Conservation (phyloP, 1,140 invertebrate species). For the Conus betulinus region DNA sequence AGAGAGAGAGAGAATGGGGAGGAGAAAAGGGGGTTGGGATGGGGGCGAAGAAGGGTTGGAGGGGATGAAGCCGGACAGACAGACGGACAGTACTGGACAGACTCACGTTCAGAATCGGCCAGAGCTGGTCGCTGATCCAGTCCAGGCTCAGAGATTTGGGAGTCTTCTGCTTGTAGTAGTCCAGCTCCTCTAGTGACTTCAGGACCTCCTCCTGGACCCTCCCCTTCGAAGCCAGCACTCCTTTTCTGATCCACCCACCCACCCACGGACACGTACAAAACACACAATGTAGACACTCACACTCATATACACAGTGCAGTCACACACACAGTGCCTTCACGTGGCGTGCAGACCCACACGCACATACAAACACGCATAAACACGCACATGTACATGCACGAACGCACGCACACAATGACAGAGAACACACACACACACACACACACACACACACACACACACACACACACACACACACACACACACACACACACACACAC, state of each 20-base stretch:
- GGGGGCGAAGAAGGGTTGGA: background rate
- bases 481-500: too few relatives aligned
- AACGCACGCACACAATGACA: too few relatives aligned
- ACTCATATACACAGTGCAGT: too few relatives aligned
- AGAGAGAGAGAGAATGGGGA: background rate
- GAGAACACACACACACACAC: too few relatives aligned
- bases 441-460: too few relatives aligned
- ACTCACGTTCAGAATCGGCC: conserved; percentile 65
- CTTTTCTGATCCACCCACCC: conserved; percentile 43
- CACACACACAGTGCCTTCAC: too few relatives aligned
- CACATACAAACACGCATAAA: too few relatives aligned
- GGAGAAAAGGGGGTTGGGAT: background rate
- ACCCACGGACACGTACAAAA: too few relatives aligned
- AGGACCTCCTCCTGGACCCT: conserved; percentile 54
- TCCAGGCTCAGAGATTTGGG: conserved; percentile 69
- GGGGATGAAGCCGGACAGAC: background rate
- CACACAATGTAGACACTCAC: too few relatives aligned
- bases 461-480: too few relatives aligned
- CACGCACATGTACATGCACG: too few relatives aligned
- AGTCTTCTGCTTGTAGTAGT: conserved; percentile 57
- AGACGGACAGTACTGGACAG: background rate
- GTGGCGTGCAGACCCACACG: too few relatives aligned
- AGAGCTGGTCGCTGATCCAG: conserved; percentile 60
- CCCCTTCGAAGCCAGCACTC: conserved; percentile 60
- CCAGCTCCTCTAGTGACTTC: conserved; percentile 54